Base-by-base conservation (phyloP, 2,797 vertebrate genomes). In the Anolis apletophallus region DNA sequence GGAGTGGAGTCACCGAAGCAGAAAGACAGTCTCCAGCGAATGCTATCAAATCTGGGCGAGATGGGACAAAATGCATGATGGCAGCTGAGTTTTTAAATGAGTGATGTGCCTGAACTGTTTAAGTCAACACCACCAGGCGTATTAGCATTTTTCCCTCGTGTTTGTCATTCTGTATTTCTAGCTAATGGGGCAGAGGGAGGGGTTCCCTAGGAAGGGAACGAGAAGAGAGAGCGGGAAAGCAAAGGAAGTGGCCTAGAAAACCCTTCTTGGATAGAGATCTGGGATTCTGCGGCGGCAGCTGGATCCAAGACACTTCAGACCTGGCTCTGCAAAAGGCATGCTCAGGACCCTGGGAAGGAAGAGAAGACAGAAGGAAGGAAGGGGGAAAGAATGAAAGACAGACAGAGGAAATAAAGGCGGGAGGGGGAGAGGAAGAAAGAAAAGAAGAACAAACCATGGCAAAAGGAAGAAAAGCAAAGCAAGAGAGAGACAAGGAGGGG, bases 111-210 rank as follows among this genome's bases (percentile, higher is more conserved):
- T 91, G 86, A 89, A 91, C 86, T 92, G 77, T 92, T 93, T 90
- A 88, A 92, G 74, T 85, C 92, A 87, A 80, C 85, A 76, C 61
- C 88, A 68, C 78, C 59, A 88, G 87, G 85, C 81, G 64, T 67
- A 85, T 88, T 92, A 94, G 91, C 1, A 80, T 94, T 91, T 93
- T 19, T 71, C 77, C 85, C 72, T 85, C 79, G 74, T 92, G 87
- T 89, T 93, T 96, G 90, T 92, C 94, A 85, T 86, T 87, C 88
- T 79, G 87, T 83, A 76, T 92, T 88, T 93, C 86, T 75, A 91
- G 81, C 83, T 81, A 93, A 88, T 81, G 6, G 87, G 88, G 88
- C 21, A 82, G 90, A 57, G 64, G 81, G 26, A 91, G 91, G 91
- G 3, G 1, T 0, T 87, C 59, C 83, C 87, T 68, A 4, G 34